Evolutionary conservation across 2,113 vertebrate genomes (phyloP).

Genomic region (Euleptes europaea): DNA sequence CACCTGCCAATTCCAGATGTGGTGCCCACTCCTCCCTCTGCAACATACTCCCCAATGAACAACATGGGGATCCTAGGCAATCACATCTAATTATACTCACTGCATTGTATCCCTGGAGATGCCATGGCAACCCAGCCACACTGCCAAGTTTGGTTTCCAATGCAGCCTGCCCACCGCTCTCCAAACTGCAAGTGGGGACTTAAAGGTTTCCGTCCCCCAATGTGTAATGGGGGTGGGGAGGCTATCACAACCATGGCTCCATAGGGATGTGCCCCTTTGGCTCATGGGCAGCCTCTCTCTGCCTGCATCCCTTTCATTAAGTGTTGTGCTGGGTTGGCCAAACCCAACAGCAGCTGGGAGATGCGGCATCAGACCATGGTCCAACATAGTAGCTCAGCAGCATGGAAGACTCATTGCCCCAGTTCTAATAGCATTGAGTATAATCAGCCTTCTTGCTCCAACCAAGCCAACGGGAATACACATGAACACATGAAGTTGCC

Average conservation of each 20-base stretch:
- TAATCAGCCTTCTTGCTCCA: background rate
- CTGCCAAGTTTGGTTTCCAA: conserved; percentile 63
- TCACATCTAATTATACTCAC: conserved; percentile 84
- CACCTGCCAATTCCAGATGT: accelerated
- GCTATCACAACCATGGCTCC: background rate
- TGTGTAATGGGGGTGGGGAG: background rate
- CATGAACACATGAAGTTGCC: too few species aligned
- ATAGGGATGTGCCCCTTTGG: background rate
- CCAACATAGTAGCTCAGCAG: too few species aligned
- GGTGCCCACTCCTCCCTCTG: conserved; percentile 28
- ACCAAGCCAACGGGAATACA: background rate
- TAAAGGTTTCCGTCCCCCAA: background rate
- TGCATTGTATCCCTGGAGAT: conserved; percentile 87
- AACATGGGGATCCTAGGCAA: conserved; percentile 62
- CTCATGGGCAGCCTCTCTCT: background rate
- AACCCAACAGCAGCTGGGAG: background rate
- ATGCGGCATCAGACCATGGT: background rate
- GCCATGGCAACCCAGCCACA: conserved; percentile 87
- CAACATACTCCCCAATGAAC: conserved; percentile 45
- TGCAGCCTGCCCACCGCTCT: background rate
- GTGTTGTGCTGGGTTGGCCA: background rate
- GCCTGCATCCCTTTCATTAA: background rate
- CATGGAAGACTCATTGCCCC: background rate
- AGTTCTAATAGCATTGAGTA: background rate
- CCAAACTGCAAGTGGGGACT: accelerated